Evolutionary conservation across 2,888 invertebrate species (phyloP), one percentile per base, ranked within the genome.

Genomic region (Operophtera brumata): DNA sequence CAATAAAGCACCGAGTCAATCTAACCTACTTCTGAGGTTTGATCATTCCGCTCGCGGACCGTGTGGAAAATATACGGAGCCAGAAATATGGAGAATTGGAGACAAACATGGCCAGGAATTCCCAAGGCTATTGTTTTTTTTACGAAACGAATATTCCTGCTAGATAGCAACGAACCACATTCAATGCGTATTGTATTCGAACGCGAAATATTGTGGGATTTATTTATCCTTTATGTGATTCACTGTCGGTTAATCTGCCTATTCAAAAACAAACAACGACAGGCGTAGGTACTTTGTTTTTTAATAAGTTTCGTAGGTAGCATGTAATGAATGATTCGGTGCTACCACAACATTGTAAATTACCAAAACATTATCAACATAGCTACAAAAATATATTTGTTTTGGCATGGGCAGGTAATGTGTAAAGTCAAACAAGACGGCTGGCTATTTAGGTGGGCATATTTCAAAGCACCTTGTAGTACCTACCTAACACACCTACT

Each of bases 21-120:
- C 75, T 87, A 88, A 86, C 88, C 87, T 85, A 88, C 80, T 78
- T 87, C 78, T 73, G 72, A 68, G 58, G 74, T 81, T 85, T 85
- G 77, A 78, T 80, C 76, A 86, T 86, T 85, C 84, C 67, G 70
- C 69, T 76, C 79, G 80, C 78, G 72, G 56, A 65, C 59, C 48
- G 57, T 60, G 62, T 72, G 77, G 74, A 78, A 78, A 80, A 78
- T 71, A 61, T 64, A 67, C 64, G 64, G 62, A 62, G 67, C 64
- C 70, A 70, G 70, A 74, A 73, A 70, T 71, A 71, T 67, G 60
- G 66, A 61, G 64, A 70, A 70, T 71, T 67, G 60, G 66, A 61
- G 64, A 65, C 67, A 64, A 65, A 69, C 69, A 70, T 68, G 66
- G 66, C 37, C 63, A 57, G 65, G 55, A 62, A 64, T 64, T 65